These are phyloP conservation scores for Papilio helenus DNA, from an alignment of 1,140 invertebrate genomes.

Conservation along the genomic window DNA sequence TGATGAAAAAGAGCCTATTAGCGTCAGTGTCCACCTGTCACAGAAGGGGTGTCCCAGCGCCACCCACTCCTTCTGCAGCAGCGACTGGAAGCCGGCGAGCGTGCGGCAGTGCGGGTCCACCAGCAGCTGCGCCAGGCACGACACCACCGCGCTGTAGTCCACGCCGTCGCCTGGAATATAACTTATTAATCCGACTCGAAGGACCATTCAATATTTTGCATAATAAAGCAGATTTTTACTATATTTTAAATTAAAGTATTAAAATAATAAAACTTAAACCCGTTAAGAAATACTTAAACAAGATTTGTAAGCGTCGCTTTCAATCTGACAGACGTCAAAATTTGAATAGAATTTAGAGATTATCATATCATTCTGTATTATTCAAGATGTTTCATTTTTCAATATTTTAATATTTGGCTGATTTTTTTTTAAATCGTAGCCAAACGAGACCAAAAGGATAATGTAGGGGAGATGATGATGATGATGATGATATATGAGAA, in stretches of 20 bases:
- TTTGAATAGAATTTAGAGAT: too few species aligned
- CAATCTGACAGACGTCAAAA: too few species aligned
- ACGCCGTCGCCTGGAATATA: slow-evolving; percentile 88
- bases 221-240: too few species aligned
- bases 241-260: background rate
- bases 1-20: too few species aligned
- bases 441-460: too few species aligned
- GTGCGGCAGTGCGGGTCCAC: slow-evolving; percentile 93
- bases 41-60: slow-evolving; percentile 94
- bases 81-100: slow-evolving; percentile 93
- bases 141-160: slow-evolving; percentile 94
- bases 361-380: too few species aligned
- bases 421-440: too few species aligned
- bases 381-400: too few species aligned
- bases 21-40: slow-evolving; percentile 82
- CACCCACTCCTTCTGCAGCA: slow-evolving; percentile 98
- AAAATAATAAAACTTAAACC: background rate
- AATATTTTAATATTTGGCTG: too few species aligned
- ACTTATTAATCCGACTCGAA: slow-evolving; percentile 11
- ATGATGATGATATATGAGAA: too few species aligned
- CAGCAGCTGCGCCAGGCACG: slow-evolving; percentile 93
- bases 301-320: too few species aligned
- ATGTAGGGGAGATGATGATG: too few species aligned
- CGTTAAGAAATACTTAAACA: background rate
- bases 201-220: background rate